These are phyloP conservation scores for Heliconius nattereri DNA, from an alignment of 1,140 invertebrate species.

Conservation along the genomic window DNA sequence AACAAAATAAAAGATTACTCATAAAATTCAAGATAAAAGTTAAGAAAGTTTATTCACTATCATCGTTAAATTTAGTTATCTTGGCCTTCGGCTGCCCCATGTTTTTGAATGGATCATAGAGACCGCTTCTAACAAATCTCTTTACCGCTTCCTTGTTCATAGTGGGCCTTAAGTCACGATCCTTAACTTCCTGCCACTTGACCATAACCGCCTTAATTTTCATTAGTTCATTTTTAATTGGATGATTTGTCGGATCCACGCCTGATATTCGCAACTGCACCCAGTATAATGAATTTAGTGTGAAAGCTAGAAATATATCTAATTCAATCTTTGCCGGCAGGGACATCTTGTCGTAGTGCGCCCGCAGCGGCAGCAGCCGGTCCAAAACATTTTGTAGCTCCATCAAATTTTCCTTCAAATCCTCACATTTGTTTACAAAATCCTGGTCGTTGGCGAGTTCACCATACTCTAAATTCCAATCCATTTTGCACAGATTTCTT, in stretches of 20 bases:
- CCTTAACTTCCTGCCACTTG: conserved; percentile 82
- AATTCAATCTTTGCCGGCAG: conserved; percentile 83
- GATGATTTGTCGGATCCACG: conserved; percentile 80
- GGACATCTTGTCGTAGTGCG: conserved; percentile 76
- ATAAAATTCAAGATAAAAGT: conserved; percentile 39
- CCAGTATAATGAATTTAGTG: conserved; percentile 83
- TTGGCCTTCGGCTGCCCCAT: conserved; percentile 58
- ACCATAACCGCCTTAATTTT: conserved; percentile 82
- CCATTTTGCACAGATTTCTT: conserved; percentile 35
- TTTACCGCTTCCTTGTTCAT: conserved; percentile 81
- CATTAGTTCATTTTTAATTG: conserved; percentile 82
- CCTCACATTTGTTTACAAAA: conserved; percentile 78
- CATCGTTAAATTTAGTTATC: conserved; percentile 65
- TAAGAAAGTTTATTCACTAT: conserved; percentile 40
- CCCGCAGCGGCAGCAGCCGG: conserved; percentile 64
- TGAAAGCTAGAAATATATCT: conserved; percentile 82
- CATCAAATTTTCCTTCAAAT: conserved; percentile 78
- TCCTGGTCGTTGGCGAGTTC: conserved; percentile 60
- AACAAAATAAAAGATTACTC: conserved; percentile 23
- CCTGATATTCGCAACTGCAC: conserved; percentile 82
- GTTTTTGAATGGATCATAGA: conserved; percentile 73
- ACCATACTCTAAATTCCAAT: conserved; percentile 64
- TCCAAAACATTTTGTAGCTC: conserved; percentile 80
- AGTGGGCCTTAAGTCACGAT: conserved; percentile 80
- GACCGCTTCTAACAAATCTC: conserved; percentile 83